Percentiles rank a stretch among this genome's conserved stretches.
Conservation (phyloP, 1,140 invertebrate species). For the Temnothorax longispinosus region DNA sequence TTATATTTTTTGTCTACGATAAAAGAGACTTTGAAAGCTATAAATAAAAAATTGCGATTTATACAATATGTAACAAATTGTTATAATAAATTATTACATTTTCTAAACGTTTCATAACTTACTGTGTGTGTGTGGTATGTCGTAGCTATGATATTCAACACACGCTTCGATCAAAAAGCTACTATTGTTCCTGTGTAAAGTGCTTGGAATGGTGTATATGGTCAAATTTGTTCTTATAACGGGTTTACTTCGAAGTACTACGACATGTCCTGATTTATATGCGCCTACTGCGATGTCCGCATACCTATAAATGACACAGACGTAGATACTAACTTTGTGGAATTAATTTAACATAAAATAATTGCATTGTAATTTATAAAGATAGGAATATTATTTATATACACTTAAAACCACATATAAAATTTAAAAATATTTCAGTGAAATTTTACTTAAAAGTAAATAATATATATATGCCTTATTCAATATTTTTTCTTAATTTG, state of each 20-base stretch:
- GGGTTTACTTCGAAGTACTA: slow-evolving; percentile 87
- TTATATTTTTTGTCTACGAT: slow-evolving; percentile 68
- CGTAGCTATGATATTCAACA: slow-evolving; percentile 66
- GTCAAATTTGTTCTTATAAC: slow-evolving; percentile 83
- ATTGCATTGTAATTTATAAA: neutral
- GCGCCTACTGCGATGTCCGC: slow-evolving; percentile 88
- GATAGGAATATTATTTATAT: neutral
- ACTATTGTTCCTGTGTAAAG: slow-evolving; percentile 83
- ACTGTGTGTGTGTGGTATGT: slow-evolving; percentile 60
- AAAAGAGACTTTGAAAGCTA: slow-evolving; percentile 54
- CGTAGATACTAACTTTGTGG: neutral
- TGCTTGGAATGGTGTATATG: slow-evolving; percentile 75
- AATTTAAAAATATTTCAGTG: too few relatives aligned
- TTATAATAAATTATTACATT: neutral
- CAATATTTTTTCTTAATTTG: too few relatives aligned
- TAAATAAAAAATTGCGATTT: slow-evolving; percentile 2
- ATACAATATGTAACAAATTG: neutral
- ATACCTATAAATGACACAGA: slow-evolving; percentile 59
- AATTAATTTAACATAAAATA: neutral
- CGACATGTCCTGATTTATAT: slow-evolving; percentile 86
- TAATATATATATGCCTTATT: too few relatives aligned
- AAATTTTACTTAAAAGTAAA: too few relatives aligned
- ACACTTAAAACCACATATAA: too few relatives aligned
- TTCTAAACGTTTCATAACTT: neutral
- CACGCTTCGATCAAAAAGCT: slow-evolving; percentile 78